phyloP scores from a whole-genome alignment of 2,113 vertebrate species.

The Python bivittatus region DNA sequence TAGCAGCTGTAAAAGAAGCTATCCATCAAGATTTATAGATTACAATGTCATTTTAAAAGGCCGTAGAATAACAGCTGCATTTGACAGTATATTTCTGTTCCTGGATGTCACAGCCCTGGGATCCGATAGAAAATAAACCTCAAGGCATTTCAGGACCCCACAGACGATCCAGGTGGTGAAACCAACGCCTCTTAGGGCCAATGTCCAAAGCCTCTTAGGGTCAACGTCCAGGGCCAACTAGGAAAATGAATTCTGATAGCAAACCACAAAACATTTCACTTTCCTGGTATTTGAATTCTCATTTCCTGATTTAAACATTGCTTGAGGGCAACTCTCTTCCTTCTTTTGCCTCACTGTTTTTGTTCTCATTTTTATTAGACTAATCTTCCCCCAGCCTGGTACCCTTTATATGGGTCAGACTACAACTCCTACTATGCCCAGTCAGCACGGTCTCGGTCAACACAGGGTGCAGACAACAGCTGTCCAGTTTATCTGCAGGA shows the following conservation, averaged over 20 bases:
- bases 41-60: neutral
- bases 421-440: neutral
- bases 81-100: neutral
- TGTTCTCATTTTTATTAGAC: neutral
- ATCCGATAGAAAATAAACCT: neutral
- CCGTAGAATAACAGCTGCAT: neutral
- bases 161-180: neutral
- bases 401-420: neutral
- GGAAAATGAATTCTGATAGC: neutral
- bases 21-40: slow-evolving; percentile 35
- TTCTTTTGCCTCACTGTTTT: neutral
- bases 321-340: neutral
- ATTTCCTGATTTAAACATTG: neutral
- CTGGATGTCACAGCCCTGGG: neutral
- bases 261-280: neutral
- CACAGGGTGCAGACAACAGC: neutral
- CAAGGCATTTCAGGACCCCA: neutral
- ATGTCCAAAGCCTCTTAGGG: neutral
- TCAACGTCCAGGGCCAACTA: neutral
- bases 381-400: neutral
- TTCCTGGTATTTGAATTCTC: neutral
- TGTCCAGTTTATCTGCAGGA: neutral
- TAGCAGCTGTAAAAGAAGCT: slow-evolving; percentile 6
- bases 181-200: neutral
- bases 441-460: neutral